phyloP scores from a whole-genome alignment of 2,888 invertebrate species.

The Drosophila stalkeri region DNA sequence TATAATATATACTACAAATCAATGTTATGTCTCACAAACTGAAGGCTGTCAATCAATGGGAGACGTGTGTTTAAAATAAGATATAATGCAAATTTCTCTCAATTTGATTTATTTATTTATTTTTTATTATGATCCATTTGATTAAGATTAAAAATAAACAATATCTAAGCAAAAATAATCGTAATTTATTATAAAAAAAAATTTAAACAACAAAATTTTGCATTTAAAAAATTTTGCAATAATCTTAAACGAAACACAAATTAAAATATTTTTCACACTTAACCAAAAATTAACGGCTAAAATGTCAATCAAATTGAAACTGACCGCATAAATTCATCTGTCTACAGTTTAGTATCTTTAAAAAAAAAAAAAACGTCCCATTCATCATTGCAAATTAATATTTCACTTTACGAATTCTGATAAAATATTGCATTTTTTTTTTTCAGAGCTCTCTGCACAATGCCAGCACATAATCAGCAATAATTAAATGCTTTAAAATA shows the following conservation, averaged over 20 bases:
- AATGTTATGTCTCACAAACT: background rate
- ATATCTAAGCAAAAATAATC: no score
- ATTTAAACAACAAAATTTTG: no score
- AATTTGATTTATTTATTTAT: background rate
- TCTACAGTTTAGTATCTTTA: background rate
- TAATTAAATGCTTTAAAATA: slow-evolving; percentile 20
- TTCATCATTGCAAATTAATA: background rate
- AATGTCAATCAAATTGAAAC: no score
- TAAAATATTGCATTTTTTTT: slow-evolving; percentile 9
- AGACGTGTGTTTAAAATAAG: no score
- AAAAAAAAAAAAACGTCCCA: background rate
- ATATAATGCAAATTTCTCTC: background rate
- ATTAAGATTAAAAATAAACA: no score
- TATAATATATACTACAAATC: background rate
- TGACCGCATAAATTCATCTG: background rate
- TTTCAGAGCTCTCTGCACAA: slow-evolving; percentile 3
- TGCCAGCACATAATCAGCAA: slow-evolving; percentile 9
- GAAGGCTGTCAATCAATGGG: background rate
- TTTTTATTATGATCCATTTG: no score
- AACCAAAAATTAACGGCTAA: no score
- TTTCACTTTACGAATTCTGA: background rate
- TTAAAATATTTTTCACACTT: no score
- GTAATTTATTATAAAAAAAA: no score
- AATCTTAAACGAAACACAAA: no score
- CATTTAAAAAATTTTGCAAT: no score